Evolutionary conservation across 2,113 vertebrate genomes (phyloP).

Genomic region (Malurus elegans): DNA sequence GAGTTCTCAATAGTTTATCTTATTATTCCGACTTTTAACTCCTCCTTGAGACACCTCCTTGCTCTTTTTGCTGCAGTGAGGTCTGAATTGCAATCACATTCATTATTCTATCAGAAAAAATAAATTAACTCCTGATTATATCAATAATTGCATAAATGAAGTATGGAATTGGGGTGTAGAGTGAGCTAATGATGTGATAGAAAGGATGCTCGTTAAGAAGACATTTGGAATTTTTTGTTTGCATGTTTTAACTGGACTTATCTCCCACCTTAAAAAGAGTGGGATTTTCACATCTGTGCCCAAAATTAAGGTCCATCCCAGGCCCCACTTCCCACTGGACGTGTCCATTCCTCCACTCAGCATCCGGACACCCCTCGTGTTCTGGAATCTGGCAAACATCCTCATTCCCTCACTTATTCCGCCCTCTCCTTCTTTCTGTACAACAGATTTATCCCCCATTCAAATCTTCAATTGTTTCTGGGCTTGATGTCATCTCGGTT

Average conservation of each 20-base stretch:
- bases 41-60: not conserved
- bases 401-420: not conserved
- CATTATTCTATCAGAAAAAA: not conserved
- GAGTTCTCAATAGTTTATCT: not conserved
- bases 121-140: rapidly evolving
- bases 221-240: not conserved
- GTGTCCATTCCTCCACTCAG: rapidly evolving
- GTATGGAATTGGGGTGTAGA: rapidly evolving
- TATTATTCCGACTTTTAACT: not conserved
- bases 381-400: not conserved
- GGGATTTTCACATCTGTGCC: not conserved
- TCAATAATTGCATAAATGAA: not conserved
- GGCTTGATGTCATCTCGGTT: not conserved
- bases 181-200: not conserved
- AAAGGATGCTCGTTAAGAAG: not conserved
- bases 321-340: not conserved
- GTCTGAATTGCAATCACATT: not conserved
- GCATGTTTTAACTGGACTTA: rapidly evolving
- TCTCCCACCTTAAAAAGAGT: not conserved
- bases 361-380: not conserved
- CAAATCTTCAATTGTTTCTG: not conserved
- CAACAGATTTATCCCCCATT: not conserved
- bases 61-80: not conserved
- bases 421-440: not conserved
- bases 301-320: not conserved